Evolutionary conservation across 1,140 invertebrate genomes (phyloP), one percentile per base, ranked within the genome.

Genomic region (Daktulosphaira vitifoliae): DNA sequence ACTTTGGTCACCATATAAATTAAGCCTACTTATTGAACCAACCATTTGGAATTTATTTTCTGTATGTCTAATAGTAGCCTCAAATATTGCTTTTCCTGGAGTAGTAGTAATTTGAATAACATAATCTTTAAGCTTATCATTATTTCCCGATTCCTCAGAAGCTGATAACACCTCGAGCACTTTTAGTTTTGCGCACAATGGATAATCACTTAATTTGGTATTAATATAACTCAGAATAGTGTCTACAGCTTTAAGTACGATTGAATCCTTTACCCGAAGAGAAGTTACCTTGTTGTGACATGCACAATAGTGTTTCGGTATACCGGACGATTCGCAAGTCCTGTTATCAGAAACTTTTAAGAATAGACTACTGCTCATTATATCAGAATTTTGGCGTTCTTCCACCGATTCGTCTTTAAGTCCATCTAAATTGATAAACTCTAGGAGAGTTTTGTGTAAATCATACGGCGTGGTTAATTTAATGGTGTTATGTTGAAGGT

Each of bases 211-310:
- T 2, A 90, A 67, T 67, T 84, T 73, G 1, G 69, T 46, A 71
- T 91, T 90, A 0, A 90, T 76, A 59, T 84, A 73, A 1, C 74
- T 68, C 0, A 89, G 76, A 1, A 88, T 70, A 68, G 80, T 79
- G 0, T 75, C 71, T 0, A 81, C 82, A 80, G 7, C 87, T 86
- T 18, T 1, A 0, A 39, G 11, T 9, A 48, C 66, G 7, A 26
- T 13, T 0, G 1, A 1, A 15, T 68, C 50, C 51, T 72, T 44
- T 7, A 65, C 18, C 0, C 22, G 7, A 11, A 65, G 15, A 1
- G 70, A 22, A 46, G 65, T 38, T 18, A 46, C 56, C 68, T 7
- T 80, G 1, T 50, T 59, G 1, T 68, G 50, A 69, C 81, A 82
- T 0, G 75, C 71, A 66, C 81, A 82, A 71, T 76, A 82, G 46